A percentile compares a stretch with the other conserved stretches of the same genome.
Evolutionary conservation across 2,113 vertebrate genomes (phyloP).

Genomic region (Gulo gulo): DNA sequence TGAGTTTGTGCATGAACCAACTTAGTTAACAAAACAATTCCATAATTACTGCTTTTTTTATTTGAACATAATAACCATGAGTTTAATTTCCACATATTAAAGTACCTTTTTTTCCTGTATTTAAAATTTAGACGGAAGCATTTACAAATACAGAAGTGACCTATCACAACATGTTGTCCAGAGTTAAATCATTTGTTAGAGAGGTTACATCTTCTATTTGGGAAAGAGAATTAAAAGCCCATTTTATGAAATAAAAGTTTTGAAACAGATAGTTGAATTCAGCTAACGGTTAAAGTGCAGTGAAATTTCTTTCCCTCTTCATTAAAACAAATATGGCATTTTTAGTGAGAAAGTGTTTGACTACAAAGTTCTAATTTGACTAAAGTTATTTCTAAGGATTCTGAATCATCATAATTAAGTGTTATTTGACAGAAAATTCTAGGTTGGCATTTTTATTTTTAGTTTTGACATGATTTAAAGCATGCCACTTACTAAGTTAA

Average conservation of each 20-base stretch:
- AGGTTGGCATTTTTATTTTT: neutral
- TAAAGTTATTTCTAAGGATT: neutral
- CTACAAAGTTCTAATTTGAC: neutral
- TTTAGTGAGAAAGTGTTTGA: neutral
- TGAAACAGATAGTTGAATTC: neutral
- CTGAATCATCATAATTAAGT: neutral
- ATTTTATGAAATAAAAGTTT: neutral
- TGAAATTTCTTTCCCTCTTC: neutral
- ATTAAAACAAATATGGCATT: neutral
- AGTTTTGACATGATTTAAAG: conserved; percentile 14
- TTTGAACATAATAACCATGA: neutral
- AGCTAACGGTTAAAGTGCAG: neutral
- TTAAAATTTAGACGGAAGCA: neutral
- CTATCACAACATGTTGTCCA: neutral
- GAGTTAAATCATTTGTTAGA: neutral
- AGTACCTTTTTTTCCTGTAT: neutral
- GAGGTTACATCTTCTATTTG: neutral
- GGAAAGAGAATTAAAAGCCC: neutral
- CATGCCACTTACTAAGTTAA: neutral
- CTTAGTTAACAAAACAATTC: neutral
- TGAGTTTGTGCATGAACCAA: neutral
- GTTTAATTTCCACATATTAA: neutral
- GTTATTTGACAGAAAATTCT: neutral
- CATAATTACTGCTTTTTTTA: neutral
- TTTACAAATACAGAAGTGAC: neutral